Evolutionary conservation across 64 coral and sea anemone species (phyloP).

Genomic region (Actinia equina): DNA sequence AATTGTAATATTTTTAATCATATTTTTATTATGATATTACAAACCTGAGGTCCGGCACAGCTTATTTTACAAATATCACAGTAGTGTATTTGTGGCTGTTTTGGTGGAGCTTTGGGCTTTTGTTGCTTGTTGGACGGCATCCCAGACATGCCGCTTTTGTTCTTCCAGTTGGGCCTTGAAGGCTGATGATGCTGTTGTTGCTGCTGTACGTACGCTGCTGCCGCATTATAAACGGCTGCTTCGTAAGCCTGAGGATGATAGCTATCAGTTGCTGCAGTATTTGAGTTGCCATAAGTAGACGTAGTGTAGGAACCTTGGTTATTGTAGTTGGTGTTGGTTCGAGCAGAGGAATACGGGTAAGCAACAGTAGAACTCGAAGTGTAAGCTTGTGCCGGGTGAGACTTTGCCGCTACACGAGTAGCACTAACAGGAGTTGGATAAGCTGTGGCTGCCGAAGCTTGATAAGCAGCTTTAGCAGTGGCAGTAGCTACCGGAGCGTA

Average conservation of each 20-base stretch:
- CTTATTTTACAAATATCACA: slow-evolving; percentile 99
- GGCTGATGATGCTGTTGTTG: slow-evolving; percentile 72
- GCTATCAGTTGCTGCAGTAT: slow-evolving; percentile 40
- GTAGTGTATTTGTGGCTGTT: slow-evolving; percentile 92
- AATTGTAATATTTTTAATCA: no score
- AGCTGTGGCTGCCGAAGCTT: slow-evolving; percentile 66
- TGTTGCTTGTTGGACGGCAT: slow-evolving; percentile 42
- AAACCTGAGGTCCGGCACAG: slow-evolving; percentile 96
- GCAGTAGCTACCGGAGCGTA: slow-evolving; percentile 76
- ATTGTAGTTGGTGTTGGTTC: slow-evolving; percentile 71
- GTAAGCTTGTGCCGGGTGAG: slow-evolving; percentile 88
- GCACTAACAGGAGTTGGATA: slow-evolving; percentile 74
- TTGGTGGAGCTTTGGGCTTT: slow-evolving; percentile 76
- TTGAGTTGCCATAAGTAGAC: slow-evolving; percentile 70
- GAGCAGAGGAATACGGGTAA: slow-evolving; percentile 67
- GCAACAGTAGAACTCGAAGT: slow-evolving; percentile 87
- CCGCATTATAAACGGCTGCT: slow-evolving; percentile 96
- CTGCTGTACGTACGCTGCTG: slow-evolving; percentile 88
- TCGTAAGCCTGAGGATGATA: slow-evolving; percentile 97
- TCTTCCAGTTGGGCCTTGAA: slow-evolving; percentile 51
- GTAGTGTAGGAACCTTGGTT: slow-evolving; percentile 63
- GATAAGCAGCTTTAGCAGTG: slow-evolving; percentile 76
- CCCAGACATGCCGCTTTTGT: slow-evolving; percentile 35
- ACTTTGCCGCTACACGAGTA: slow-evolving; percentile 66
- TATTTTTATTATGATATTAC: neutral